Conservation (phyloP, 2,888 invertebrate species). For the Creontiades dilutus region DNA sequence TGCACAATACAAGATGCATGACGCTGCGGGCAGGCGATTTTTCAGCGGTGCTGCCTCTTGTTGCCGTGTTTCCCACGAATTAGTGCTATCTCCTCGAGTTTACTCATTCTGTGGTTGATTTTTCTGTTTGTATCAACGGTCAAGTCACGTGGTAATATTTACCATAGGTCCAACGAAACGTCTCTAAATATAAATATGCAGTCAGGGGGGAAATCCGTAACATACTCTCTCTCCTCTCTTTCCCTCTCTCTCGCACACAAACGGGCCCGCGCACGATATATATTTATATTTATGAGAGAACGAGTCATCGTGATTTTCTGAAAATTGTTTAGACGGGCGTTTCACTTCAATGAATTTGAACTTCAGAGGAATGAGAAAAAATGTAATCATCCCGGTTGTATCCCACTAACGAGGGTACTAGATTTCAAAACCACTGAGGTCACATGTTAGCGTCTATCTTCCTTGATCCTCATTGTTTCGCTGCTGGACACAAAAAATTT, state of each 20-base stretch:
- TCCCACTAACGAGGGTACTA: conserved; percentile 12
- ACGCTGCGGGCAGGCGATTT: background rate
- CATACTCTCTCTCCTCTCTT: no score
- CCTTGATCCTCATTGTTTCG: background rate
- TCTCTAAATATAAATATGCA: no score
- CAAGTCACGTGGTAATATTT: no score
- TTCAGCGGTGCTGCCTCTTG: background rate
- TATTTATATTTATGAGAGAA: no score
- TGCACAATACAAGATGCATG: conserved; percentile 42
- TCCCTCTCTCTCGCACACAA: no score
- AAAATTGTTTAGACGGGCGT: no score
- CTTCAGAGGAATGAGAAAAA: background rate
- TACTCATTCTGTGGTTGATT: background rate
- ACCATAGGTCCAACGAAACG: no score
- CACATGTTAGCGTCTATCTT: background rate
- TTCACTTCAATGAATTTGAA: no score
- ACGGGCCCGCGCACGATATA: no score
- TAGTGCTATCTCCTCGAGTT: background rate
- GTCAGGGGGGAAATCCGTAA: background rate
- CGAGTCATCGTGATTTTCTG: no score
- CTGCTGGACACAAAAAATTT: no score
- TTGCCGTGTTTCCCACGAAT: background rate
- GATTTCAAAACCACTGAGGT: background rate
- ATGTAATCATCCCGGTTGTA: background rate
- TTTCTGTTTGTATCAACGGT: background rate